Percentiles rank a stretch among this genome's conserved stretches.
These are phyloP conservation scores for Leucania comma DNA, from an alignment of 2,888 invertebrate genomes.

Conservation along the genomic window DNA sequence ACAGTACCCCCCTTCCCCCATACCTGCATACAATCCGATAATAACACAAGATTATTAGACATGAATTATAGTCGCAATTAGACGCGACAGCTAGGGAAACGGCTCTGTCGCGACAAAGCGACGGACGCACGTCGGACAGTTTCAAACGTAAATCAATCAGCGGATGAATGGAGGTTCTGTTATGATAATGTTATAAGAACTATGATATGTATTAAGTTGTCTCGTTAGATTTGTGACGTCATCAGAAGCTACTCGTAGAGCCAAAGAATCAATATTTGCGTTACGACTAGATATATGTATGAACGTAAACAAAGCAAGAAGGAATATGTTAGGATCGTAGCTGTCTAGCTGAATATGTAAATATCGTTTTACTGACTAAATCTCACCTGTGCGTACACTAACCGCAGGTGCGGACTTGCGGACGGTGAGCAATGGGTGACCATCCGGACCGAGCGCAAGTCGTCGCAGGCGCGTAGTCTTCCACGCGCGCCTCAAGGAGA, in stretches of 20 bases:
- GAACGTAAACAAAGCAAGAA: too few species aligned
- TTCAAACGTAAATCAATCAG: conserved; percentile 75
- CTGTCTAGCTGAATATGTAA: too few species aligned
- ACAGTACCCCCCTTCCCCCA: conserved; percentile 50
- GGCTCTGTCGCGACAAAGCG: conserved; percentile 70
- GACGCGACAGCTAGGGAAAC: conserved; percentile 83
- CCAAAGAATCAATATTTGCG: background rate
- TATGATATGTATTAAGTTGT: conserved; percentile 5
- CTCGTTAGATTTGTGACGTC: conserved; percentile 5
- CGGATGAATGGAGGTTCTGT: conserved; percentile 56
- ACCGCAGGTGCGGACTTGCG: too few species aligned
- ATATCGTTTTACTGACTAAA: too few species aligned
- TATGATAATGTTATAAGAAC: conserved; percentile 47
- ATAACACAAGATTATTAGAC: conserved; percentile 88
- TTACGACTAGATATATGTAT: background rate
- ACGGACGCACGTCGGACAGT: conserved; percentile 69
- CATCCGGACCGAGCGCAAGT: too few species aligned
- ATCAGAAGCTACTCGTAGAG: background rate
- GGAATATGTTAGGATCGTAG: too few species aligned
- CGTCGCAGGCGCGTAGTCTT: too few species aligned
- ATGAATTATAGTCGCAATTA: conserved; percentile 89
- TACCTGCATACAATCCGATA: conserved; percentile 78
- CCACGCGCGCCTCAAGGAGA: too few species aligned
- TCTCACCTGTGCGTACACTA: too few species aligned
- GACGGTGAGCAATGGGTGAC: too few species aligned